These are phyloP conservation scores for Todus mexicanus DNA, from an alignment of 2,797 vertebrate species.

Conservation along the genomic window DNA sequence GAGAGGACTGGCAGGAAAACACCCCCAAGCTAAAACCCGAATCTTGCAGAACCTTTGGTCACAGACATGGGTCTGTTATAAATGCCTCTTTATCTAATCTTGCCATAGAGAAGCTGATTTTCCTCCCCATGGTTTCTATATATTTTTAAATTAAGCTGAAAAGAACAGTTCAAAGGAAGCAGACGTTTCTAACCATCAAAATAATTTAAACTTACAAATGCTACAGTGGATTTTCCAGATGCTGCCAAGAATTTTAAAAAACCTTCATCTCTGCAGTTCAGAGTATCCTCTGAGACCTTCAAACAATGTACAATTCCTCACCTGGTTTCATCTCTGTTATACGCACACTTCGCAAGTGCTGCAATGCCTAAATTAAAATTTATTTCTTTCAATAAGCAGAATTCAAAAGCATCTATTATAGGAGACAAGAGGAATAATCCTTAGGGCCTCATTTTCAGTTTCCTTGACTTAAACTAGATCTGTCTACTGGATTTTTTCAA, in stretches of 20 bases:
- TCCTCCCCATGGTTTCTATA: neutral
- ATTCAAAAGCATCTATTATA: neutral
- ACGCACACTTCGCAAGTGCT: neutral
- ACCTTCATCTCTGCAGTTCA: neutral
- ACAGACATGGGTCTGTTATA: neutral
- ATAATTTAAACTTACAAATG: slow-evolving; percentile 29
- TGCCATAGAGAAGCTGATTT: neutral
- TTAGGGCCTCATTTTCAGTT: neutral
- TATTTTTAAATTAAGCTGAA: slow-evolving; percentile 39
- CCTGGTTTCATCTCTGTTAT: neutral
- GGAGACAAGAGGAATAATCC: neutral
- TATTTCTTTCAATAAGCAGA: slow-evolving; percentile 19
- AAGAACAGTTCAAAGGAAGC: slow-evolving; percentile 42
- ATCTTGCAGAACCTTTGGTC: neutral
- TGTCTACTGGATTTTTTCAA: neutral
- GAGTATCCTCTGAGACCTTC: neutral
- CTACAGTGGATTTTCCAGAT: neutral
- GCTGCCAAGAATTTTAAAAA: neutral
- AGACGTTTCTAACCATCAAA: slow-evolving; percentile 1
- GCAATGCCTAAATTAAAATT: neutral
- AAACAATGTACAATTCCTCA: neutral
- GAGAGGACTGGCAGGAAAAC: neutral
- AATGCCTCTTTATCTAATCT: slow-evolving; percentile 27
- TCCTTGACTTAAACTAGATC: neutral
- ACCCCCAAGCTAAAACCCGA: neutral